Conservation (phyloP, 2,888 invertebrate genomes). For the Anthophora plumipes region DNA sequence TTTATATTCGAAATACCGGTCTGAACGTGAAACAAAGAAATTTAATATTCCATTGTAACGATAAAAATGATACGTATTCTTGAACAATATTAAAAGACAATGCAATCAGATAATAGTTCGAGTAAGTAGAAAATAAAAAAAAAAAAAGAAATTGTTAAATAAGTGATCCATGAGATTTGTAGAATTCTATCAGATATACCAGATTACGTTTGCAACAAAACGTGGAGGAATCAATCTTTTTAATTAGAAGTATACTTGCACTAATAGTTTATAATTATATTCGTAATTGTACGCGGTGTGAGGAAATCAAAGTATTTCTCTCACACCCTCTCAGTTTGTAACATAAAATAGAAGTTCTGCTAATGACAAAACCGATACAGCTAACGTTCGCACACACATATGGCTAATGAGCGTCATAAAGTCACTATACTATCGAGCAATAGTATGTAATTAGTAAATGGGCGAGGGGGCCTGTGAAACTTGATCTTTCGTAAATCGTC, state of each 20-base stretch:
- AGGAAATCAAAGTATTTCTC: constrained; percentile 49
- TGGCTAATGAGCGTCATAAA: constrained; percentile 58
- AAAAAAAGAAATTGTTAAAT: background rate
- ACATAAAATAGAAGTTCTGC: constrained; percentile 46
- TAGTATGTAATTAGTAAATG: constrained; percentile 57
- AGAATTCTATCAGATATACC: background rate
- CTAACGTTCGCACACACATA: constrained; percentile 17
- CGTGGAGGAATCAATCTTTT: background rate
- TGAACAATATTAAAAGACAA: background rate
- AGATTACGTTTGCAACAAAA: background rate
- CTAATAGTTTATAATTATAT: background rate
- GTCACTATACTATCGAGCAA: constrained; percentile 46
- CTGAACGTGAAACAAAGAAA: background rate
- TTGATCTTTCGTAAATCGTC: constrained; percentile 44
- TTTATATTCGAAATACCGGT: background rate
- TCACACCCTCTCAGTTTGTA: background rate
- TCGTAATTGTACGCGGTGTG: background rate
- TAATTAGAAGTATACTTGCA: background rate
- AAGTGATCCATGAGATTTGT: background rate
- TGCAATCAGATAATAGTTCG: too few species aligned
- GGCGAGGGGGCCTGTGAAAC: constrained; percentile 24
- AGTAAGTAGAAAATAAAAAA: too few species aligned
- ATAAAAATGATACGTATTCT: background rate
- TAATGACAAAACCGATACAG: constrained; percentile 58
- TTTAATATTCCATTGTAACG: too few species aligned